These are phyloP conservation scores for Pachliopta kotzebuea DNA, from an alignment of 2,888 invertebrate genomes.

Conservation along the genomic window DNA sequence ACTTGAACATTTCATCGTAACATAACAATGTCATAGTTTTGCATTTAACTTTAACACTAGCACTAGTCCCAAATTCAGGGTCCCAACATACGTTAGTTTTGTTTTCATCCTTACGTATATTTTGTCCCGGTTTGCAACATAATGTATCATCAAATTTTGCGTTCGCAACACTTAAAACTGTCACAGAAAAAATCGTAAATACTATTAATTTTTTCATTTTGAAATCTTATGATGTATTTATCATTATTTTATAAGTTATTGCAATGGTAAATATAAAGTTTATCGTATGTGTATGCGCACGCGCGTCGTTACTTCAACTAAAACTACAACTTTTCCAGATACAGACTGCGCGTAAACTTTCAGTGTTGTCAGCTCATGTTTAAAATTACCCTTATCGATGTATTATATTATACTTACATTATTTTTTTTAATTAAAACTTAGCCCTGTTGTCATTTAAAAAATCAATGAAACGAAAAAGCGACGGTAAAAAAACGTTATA, in stretches of 20 bases:
- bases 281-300: background rate
- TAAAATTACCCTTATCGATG: background rate
- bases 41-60: slow-evolving; percentile 6
- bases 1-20: slow-evolving; percentile 14
- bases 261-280: background rate
- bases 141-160: slow-evolving; percentile 24
- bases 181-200: slow-evolving; percentile 18
- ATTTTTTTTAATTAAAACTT: no score
- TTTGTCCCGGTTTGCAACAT: slow-evolving; percentile 30
- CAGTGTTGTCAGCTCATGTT: slow-evolving; percentile 13
- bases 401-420: no score
- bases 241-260: slow-evolving; percentile 14
- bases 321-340: slow-evolving; percentile 14
- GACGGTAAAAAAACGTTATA: no score
- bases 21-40: background rate
- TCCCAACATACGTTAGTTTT: slow-evolving; percentile 42
- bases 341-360: background rate
- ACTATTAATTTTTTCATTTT: slow-evolving; percentile 15
- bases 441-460: no score
- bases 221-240: background rate
- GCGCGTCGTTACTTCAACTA: slow-evolving; percentile 1
- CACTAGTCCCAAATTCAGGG: slow-evolving; percentile 6
- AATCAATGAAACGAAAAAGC: no score
- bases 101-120: slow-evolving; percentile 6
- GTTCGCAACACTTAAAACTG: slow-evolving; percentile 9